Evolutionary conservation across 2,888 invertebrate species (phyloP).

Genomic region (Sarcophaga caerulescens): DNA sequence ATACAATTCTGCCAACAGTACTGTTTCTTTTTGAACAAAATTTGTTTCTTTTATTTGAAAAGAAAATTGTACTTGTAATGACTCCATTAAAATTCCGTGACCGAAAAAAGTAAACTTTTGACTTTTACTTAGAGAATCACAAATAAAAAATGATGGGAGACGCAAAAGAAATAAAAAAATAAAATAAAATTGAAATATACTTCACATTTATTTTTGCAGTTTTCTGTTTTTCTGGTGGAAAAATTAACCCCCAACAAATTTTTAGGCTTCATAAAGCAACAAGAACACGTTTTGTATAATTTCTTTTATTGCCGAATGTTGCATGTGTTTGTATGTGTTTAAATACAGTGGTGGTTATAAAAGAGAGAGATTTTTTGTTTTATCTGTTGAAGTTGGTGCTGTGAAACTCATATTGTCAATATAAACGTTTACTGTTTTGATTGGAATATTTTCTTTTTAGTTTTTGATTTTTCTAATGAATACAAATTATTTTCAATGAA

Average conservation of each 20-base stretch:
- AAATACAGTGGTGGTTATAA: background rate
- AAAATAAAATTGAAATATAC: slow-evolving; percentile 20
- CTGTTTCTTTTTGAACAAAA: background rate
- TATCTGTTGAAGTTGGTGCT: too few relatives aligned
- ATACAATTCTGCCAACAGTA: background rate
- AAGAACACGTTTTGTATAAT: slow-evolving; percentile 41
- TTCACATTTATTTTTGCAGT: background rate
- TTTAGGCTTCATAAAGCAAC: slow-evolving; percentile 55
- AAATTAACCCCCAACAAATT: slow-evolving; percentile 41
- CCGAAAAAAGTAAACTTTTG: slow-evolving; percentile 61
- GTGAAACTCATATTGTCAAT: too few relatives aligned
- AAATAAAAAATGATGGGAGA: background rate
- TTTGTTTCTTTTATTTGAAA: slow-evolving; percentile 23
- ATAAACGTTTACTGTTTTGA: too few relatives aligned
- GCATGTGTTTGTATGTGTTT: slow-evolving; percentile 13
- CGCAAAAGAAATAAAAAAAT: background rate
- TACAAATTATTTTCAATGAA: too few relatives aligned
- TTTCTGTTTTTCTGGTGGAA: background rate
- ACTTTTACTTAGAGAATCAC: slow-evolving; percentile 58
- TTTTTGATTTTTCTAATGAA: too few relatives aligned
- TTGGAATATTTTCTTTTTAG: too few relatives aligned
- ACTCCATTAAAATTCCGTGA: slow-evolving; percentile 70
- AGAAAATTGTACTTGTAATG: slow-evolving; percentile 61
- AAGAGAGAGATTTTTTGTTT: background rate
- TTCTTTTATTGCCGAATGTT: slow-evolving; percentile 13